phyloP scores from a whole-genome alignment of 2,113 vertebrate species.

The Bufo bufo region DNA sequence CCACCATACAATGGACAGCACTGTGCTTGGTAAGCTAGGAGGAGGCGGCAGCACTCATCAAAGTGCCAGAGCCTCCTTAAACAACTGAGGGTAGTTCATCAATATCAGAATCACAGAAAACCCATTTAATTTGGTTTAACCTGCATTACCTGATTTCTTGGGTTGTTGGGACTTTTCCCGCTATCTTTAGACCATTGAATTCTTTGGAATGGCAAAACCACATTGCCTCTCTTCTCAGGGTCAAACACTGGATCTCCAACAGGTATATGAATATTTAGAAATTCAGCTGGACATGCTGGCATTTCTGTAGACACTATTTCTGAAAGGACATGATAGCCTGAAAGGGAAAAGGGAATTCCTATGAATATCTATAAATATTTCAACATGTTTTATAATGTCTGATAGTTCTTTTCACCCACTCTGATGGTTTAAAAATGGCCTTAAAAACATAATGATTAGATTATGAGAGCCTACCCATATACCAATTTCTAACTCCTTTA shows the following conservation, averaged over 20 bases:
- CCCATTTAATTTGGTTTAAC: not conserved
- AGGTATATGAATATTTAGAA: conserved; percentile 85
- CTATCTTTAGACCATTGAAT: conserved; percentile 79
- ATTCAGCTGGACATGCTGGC: conserved; percentile 82
- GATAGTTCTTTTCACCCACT: no score
- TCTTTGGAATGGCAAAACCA: conserved; percentile 86
- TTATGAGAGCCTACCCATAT: no score
- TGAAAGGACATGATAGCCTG: conserved; percentile 80
- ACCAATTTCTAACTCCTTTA: no score
- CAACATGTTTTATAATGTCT: not conserved
- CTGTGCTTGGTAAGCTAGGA: no score
- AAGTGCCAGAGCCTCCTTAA: no score
- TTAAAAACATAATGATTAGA: no score
- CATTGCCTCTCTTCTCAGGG: conserved; percentile 65
- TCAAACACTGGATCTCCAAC: conserved; percentile 83
- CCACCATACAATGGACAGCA: no score
- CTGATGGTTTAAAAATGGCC: no score
- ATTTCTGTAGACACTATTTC: conserved; percentile 72
- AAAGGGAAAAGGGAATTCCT: not conserved
- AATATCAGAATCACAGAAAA: no score
- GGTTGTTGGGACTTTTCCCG: conserved; percentile 87
- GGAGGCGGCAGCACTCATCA: no score
- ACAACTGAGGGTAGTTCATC: no score
- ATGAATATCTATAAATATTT: not conserved
- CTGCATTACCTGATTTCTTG: conserved; percentile 76